Conservation (phyloP, 2,888 invertebrate genomes). For the Seladonia tumulorum region DNA sequence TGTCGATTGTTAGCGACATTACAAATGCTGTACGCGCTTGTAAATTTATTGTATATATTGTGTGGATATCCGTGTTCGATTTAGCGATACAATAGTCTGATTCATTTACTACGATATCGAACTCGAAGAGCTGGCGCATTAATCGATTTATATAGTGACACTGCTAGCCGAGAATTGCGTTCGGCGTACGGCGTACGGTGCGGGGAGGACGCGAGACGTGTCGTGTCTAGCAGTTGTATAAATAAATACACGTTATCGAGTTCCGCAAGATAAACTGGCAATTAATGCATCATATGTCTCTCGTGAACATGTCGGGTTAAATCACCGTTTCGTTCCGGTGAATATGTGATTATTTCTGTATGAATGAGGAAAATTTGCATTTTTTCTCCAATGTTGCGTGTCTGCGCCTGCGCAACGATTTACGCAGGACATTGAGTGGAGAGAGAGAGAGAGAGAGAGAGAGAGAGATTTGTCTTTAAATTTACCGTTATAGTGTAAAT, state of each 20-base stretch:
- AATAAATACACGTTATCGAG: constrained; percentile 43
- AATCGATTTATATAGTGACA: constrained; percentile 56
- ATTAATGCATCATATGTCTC: constrained; percentile 54
- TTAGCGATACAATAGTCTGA: constrained; percentile 47
- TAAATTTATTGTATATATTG: constrained; percentile 51
- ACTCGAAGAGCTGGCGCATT: constrained; percentile 47
- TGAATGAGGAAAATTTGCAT: constrained; percentile 26
- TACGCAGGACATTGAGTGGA: background rate
- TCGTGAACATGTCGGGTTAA: constrained; percentile 28
- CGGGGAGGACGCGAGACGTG: background rate
- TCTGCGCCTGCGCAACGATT: constrained; percentile 13
- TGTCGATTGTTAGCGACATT: constrained; percentile 60
- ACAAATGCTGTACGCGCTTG: constrained; percentile 47
- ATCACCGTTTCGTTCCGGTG: constrained; percentile 42
- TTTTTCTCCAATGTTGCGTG: constrained; percentile 28
- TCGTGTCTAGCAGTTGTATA: constrained; percentile 11
- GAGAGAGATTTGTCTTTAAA: constrained; percentile 66
- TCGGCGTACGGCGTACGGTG: too few species aligned
- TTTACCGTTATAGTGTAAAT: constrained; percentile 73
- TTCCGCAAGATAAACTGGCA: constrained; percentile 54
- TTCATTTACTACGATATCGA: constrained; percentile 43
- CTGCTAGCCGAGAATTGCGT: background rate
- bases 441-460: constrained; percentile 30
- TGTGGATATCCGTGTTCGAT: constrained; percentile 28
- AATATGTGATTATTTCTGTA: constrained; percentile 20